Evolutionary conservation across 2,113 vertebrate genomes (phyloP), one percentile per base, ranked within the genome.

Genomic region (Alces alces): DNA sequence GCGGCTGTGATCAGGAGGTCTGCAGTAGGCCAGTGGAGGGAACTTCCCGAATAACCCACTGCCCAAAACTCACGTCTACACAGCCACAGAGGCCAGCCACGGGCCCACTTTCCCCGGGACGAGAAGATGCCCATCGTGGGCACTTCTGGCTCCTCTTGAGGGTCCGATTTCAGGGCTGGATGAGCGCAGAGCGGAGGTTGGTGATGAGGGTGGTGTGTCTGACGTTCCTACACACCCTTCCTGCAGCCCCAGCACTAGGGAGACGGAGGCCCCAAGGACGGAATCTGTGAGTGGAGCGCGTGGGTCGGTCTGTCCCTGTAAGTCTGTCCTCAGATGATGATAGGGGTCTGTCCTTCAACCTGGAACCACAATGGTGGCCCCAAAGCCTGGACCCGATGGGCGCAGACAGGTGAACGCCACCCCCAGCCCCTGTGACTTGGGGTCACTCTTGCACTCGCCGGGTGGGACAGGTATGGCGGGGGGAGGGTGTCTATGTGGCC

Each of bases 251-350:
- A 0, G 60, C 17, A 2, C n/a, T 43, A 89, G 73, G 85, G 45
- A 86, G 28, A 36, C 4, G 0, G 33, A 54, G n/a, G 45, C 17
- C 23, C 33, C 0, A 1, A 30, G 12, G 30, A 12, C 0, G 0
- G 55, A 6, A 11, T 7, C n/a, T 0, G 2, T 70, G 21, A 27
- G 14, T 23, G 2, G 43, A 17, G n/a, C 27, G 2, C 2, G 2
- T n/a, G 43, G 43, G 39, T 33, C 4, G 5, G 6, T 9, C 50
- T 30, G 3, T 21, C 28, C 21, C 50, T 6, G 3, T 15, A 2
- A 28, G 10, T 57, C 30, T 39, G 28, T 54, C 61, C 45, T 45
- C 66, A 9, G 5, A 19, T 55, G 4, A 45, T 43, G 7, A 6
- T 6, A 10, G n/a, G 19, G 6, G 16, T 45, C 76, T 55, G 47